Base-by-base conservation (phyloP, 64 coral and sea anemone genomes). In the Pocillopora verrucosa region DNA sequence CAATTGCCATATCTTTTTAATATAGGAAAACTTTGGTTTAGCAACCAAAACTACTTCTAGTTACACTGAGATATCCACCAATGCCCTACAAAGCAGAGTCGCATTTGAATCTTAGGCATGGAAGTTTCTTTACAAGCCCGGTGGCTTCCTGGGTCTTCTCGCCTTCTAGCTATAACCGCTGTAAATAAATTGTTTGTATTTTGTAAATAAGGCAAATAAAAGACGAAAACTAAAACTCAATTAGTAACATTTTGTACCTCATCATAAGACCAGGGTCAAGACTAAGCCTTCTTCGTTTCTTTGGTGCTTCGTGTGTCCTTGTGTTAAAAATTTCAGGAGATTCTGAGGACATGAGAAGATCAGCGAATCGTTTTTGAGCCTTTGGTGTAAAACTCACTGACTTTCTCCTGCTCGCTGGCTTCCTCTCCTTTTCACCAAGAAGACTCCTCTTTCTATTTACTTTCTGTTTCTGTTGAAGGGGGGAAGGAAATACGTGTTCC, bases 361-460 rank as follows among this genome's bases (percentile, higher is more conserved):
- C 86, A 77, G 86, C 72, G 13, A 78, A 75, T 61, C 58, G 61
- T 73, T 63, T 88, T 36, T 88, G 72, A 6, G 72, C 72, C 61
- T 26, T 60, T 35, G 86, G 75, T 76, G 72, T 88, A 76, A 77
- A 88, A 88, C 24, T 51, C 17, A 76, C 38, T 30, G 72, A 88
- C 58, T 37, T 76, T 77, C 75, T 76, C 65, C 86, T 76, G 6
- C 41, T 7, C 41, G 20, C 59, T 41, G 22, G 25, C 22, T 35
- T 63, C 37, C 76, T 76, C 10, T 88, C 86, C 41, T 5, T 76
- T 65, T 61, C 16, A 59, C 16, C 57, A 13, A 88, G 58, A 20
- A 88, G 62, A 76, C 89, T 84, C 73, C 51, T 75, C 19, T 76
- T 91, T 25, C 77, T 75, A 78, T 34, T 79, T 11, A 34, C 26